These are phyloP conservation scores for Caerostris extrusa DNA, from an alignment of 1,140 invertebrate species.

Conservation along the genomic window DNA sequence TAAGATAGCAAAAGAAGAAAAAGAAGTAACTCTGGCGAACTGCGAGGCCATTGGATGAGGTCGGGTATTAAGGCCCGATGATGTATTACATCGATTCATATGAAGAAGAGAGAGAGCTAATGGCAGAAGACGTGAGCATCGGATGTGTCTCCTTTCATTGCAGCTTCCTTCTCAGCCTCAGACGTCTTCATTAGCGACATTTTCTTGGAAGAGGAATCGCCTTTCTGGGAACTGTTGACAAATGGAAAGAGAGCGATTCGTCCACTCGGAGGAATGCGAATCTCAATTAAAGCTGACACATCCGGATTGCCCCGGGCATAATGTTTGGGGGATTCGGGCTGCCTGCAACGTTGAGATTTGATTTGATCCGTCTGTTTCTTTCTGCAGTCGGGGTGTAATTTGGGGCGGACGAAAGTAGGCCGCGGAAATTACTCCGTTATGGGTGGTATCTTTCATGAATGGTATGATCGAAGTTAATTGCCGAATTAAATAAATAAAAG, in stretches of 20 bases:
- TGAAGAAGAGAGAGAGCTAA: not conserved
- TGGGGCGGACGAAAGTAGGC: too few species aligned
- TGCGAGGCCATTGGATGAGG: not conserved
- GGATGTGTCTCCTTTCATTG: not conserved
- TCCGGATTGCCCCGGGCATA: not conserved
- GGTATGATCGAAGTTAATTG: too few species aligned
- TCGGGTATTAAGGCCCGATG: not conserved
- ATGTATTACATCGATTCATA: not conserved
- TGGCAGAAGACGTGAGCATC: not conserved
- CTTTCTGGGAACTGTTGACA: not conserved
- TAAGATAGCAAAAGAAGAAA: not conserved
- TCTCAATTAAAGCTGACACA: slow-evolving; percentile 52
- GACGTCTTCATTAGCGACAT: slow-evolving; percentile 11
- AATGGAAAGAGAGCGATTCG: not conserved
- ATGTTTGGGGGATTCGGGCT: too few species aligned
- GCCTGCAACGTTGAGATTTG: too few species aligned
- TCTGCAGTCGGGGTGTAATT: too few species aligned
- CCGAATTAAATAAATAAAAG: too few species aligned
- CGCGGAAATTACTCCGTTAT: too few species aligned
- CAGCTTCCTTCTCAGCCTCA: not conserved
- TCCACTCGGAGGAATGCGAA: slow-evolving; percentile 9
- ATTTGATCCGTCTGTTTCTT: too few species aligned
- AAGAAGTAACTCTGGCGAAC: too few species aligned
- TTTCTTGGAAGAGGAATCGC: not conserved
- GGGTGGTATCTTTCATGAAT: too few species aligned